These are phyloP conservation scores for Mionectes macconnelli DNA, from an alignment of 2,113 vertebrate species.

Conservation along the genomic window DNA sequence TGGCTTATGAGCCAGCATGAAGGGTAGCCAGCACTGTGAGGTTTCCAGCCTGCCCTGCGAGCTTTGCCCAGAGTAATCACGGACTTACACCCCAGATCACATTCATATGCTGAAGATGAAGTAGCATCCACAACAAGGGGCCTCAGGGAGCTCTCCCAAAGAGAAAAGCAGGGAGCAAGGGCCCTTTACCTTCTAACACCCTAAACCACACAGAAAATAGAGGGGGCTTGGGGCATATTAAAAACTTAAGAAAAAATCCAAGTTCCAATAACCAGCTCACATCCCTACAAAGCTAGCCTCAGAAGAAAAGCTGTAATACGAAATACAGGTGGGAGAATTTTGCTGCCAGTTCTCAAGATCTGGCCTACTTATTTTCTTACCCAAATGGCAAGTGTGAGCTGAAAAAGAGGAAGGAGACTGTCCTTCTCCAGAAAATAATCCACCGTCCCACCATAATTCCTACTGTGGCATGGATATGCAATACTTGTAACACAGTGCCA, in stretches of 20 bases:
- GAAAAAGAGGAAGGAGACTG: not conserved
- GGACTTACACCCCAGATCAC: not conserved
- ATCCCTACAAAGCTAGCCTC: not conserved
- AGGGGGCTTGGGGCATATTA: not conserved
- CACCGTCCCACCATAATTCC: not conserved
- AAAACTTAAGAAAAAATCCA: not conserved
- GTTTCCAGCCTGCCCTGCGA: not conserved
- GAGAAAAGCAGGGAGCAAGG: not conserved
- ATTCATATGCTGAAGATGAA: not conserved
- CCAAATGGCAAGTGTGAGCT: not conserved
- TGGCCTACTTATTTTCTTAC: not conserved
- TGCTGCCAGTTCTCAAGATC: not conserved
- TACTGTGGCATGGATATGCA: not conserved
- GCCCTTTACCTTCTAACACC: not conserved
- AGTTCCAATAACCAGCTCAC: not conserved
- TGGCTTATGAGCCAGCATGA: not conserved
- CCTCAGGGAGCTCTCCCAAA: not conserved
- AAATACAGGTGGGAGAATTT: not conserved
- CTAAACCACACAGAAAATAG: not conserved
- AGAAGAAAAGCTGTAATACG: not conserved
- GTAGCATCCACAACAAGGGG: not conserved
- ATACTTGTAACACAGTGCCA: slow-evolving; percentile 3
- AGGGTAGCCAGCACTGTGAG: not conserved
- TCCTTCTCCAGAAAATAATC: not conserved
- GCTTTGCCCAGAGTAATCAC: not conserved